Percentiles rank a stretch among this genome's conserved stretches.
These are phyloP conservation scores for Cyprinodon brontotheroides DNA, from an alignment of 2,113 vertebrate species.

Conservation along the genomic window DNA sequence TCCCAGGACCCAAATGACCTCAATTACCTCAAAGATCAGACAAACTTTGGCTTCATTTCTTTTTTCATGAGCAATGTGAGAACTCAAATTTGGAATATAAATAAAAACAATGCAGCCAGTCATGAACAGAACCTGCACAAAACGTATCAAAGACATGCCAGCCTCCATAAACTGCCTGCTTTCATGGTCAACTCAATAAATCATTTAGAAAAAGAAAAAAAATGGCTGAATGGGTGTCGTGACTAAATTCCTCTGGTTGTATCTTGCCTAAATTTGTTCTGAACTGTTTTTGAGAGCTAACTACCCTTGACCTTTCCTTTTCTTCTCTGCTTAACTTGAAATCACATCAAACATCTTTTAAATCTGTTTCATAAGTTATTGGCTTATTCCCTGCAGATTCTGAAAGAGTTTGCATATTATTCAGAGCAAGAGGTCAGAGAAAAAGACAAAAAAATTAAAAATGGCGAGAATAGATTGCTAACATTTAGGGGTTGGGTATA, in stretches of 20 bases:
- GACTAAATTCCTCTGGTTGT: not conserved
- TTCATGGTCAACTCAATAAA: not conserved
- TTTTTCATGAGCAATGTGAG: too few relatives aligned
- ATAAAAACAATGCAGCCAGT: too few relatives aligned
- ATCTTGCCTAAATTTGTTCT: not conserved
- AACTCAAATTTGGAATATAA: too few relatives aligned
- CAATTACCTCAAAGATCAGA: too few relatives aligned
- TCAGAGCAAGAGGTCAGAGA: not conserved
- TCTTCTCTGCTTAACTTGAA: not conserved
- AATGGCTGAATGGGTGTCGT: not conserved
- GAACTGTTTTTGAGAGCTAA: not conserved
- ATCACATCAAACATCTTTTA: not conserved
- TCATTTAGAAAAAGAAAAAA: not conserved
- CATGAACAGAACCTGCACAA: not conserved
- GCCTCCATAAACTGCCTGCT: not conserved
- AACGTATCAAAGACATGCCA: not conserved
- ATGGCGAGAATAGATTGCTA: not conserved
- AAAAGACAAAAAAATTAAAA: not conserved
- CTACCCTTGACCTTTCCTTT: not conserved
- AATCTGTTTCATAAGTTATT: not conserved
- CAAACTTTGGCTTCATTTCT: too few relatives aligned
- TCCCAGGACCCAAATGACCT: not conserved
- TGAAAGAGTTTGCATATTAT: conserved; percentile 5
- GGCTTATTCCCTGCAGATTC: not conserved
- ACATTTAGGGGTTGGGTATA: conserved; percentile 1